A percentile compares a stretch with the other conserved stretches of the same genome.
These are phyloP conservation scores for Euphonia xanthogaster DNA, from an alignment of 2,797 vertebrate species.

Conservation along the genomic window DNA sequence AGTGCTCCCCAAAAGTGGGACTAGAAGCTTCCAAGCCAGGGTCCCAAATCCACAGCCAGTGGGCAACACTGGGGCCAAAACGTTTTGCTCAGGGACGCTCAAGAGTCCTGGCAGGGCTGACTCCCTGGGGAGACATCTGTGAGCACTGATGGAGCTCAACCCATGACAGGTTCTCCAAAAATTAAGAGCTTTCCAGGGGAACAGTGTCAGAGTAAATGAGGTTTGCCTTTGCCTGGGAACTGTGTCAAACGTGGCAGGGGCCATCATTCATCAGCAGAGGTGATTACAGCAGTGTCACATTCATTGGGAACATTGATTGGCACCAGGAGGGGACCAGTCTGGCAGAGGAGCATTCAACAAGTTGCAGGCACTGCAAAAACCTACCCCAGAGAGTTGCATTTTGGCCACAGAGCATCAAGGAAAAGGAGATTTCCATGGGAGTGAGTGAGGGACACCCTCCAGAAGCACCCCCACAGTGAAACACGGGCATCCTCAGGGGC, in stretches of 20 bases:
- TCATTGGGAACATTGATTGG: not conserved
- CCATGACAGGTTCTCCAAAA: not conserved
- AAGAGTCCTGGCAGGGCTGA: not conserved
- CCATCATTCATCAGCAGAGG: not conserved
- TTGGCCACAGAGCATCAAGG: slow-evolving; percentile 26
- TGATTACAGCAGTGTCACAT: not conserved
- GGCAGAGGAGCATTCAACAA: not conserved
- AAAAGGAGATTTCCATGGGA: not conserved
- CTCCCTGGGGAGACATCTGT: accelerated
- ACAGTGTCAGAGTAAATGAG: not conserved
- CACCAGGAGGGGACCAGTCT: not conserved
- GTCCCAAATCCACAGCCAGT: accelerated
- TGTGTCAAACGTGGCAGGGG: not conserved
- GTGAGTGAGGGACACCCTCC: not conserved
- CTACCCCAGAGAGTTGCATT: not conserved
- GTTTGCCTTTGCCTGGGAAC: not conserved
- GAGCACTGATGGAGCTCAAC: not conserved
- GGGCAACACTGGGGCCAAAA: not conserved
- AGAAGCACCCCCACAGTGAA: not conserved
- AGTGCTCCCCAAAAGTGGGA: not conserved
- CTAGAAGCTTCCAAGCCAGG: not conserved
- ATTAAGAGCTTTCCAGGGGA: slow-evolving; percentile 15
- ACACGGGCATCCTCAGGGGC: not conserved
- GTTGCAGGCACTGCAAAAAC: not conserved
- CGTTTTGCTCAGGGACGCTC: accelerated